These are phyloP conservation scores for Carapus acus DNA, from an alignment of 2,797 vertebrate genomes.

Conservation along the genomic window DNA sequence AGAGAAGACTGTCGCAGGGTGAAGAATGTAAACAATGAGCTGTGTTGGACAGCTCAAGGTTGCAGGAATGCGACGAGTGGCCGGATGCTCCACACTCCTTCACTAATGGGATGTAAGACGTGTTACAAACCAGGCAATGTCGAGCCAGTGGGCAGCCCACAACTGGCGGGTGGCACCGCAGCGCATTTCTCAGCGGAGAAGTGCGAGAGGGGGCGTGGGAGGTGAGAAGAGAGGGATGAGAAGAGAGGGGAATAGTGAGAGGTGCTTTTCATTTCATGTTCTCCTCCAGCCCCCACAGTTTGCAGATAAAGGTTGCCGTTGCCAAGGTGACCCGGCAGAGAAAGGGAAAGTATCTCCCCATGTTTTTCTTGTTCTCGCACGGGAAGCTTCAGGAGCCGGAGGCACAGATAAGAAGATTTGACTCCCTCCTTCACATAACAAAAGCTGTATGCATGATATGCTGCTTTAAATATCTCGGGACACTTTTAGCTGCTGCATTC, in stretches of 20 bases:
- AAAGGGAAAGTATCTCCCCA: slow-evolving; percentile 74
- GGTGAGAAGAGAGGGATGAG: slow-evolving; percentile 41
- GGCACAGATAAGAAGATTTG: slow-evolving; percentile 70
- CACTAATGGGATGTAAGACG: slow-evolving; percentile 44
- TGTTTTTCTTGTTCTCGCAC: slow-evolving; percentile 59
- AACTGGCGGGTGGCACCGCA: slow-evolving; percentile 20
- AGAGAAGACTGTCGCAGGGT: slow-evolving; percentile 46
- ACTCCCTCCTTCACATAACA: slow-evolving; percentile 53
- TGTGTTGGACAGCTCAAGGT: slow-evolving; percentile 26
- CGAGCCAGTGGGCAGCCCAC: slow-evolving; percentile 15
- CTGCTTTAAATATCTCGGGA: slow-evolving; percentile 59
- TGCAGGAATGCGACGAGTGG: slow-evolving; percentile 34
- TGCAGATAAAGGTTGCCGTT: slow-evolving; percentile 84
- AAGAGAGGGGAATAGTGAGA: slow-evolving; percentile 21
- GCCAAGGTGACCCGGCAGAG: slow-evolving; percentile 77
- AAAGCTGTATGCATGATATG: slow-evolving; percentile 59
- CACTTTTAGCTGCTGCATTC: slow-evolving; percentile 52
- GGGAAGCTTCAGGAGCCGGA: slow-evolving; percentile 59
- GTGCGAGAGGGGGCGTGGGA: slow-evolving; percentile 33
- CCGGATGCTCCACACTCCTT: slow-evolving; percentile 19
- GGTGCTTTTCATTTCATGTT: slow-evolving; percentile 71
- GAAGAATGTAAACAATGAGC: slow-evolving; percentile 63
- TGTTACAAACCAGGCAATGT: slow-evolving; percentile 44
- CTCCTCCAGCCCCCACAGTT: slow-evolving; percentile 70
- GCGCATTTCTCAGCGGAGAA: slow-evolving; percentile 41